Base-by-base conservation (phyloP, 2,888 invertebrate species). In the Helicoverpa assulta region DNA sequence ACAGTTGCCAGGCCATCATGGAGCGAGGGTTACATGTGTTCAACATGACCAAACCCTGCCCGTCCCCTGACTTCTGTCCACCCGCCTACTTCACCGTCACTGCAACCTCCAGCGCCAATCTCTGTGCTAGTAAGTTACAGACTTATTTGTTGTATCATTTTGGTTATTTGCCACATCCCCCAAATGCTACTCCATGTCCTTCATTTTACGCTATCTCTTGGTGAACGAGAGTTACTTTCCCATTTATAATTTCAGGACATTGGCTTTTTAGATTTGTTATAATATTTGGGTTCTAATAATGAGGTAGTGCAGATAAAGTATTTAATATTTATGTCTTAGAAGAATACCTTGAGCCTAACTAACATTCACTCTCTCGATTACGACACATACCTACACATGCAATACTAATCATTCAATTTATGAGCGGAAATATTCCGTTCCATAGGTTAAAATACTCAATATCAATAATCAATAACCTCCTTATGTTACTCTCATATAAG, bases 91-190 rank as follows among this genome's bases (percentile, higher is more conserved):
- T 96, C 82, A 91, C 92, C 58, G 94, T 96, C 4, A 91, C 93
- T 12, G 95, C 96, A n/a, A 89, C 93, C 19, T 92, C 94, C 12
- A 93, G 96, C 5, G 88, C 89, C 47, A 96, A 96, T 77, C 92
- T 95, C 81, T 97, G 97, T 87, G 95, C 96, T 89, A 96, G 97
- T 97, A 95, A 92, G 95, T 43, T 40, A 51, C 43, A 40, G 18
- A 7, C 10, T 19, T 14, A 8, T 16, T 43, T 10, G 33, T 33
- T 33, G 2, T 33, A 33, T 1, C 26, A 26, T 4, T 10, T 33
- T 33, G 33, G 33, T 33, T 10, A 33, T 33, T 33, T 33, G 10
- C 33, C 33, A 33, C 33, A 33, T 33, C 33, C 33, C 33, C 33
- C 33, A 33, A 33, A 33, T 10, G 2, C 10, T 33, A 10, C 33